phyloP scores from a whole-genome alignment of 2,797 vertebrate genomes.

The Gila robusta region DNA sequence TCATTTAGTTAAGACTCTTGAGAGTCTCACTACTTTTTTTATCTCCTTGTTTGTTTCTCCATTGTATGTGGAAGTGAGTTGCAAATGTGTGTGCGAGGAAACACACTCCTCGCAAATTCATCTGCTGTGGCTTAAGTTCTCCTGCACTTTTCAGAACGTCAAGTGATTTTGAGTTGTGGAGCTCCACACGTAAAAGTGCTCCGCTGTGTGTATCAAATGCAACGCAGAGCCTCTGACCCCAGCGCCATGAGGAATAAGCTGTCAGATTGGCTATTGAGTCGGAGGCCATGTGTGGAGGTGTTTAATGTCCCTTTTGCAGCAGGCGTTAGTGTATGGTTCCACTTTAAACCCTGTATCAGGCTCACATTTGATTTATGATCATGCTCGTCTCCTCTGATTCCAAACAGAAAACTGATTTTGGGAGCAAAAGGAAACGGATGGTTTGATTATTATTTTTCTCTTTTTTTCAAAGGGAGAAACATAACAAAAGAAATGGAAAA shows the following conservation, averaged over 20 bases:
- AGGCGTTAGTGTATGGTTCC: conserved; percentile 49
- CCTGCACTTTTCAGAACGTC: conserved; percentile 7
- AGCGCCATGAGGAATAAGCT: conserved; percentile 43
- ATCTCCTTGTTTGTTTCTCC: not conserved
- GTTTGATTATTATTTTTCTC: not conserved
- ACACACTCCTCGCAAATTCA: not conserved
- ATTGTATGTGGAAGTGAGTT: not conserved
- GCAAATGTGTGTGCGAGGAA: not conserved
- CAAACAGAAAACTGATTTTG: conserved; percentile 50
- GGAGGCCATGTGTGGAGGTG: conserved; percentile 55
- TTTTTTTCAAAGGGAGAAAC: conserved; percentile 1
- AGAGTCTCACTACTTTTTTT: not conserved
- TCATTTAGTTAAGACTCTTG: conserved; percentile 17
- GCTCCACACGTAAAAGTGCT: conserved; percentile 16
- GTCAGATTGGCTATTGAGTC: conserved; percentile 51
- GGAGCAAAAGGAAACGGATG: conserved; percentile 34
- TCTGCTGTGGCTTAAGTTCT: not conserved
- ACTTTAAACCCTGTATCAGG: conserved; percentile 53
- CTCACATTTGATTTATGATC: conserved; percentile 55
- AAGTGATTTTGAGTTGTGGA: conserved; percentile 24
- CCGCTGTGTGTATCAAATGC: conserved; percentile 47
- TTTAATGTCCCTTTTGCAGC: conserved; percentile 51
- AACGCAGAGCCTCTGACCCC: conserved; percentile 44
- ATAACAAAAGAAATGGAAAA: conserved; percentile 28
- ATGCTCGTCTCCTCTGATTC: conserved; percentile 31